Evolutionary conservation across 1,140 invertebrate genomes (phyloP), one percentile per base, ranked within the genome.

Genomic region (Campoletis sonorensis): DNA sequence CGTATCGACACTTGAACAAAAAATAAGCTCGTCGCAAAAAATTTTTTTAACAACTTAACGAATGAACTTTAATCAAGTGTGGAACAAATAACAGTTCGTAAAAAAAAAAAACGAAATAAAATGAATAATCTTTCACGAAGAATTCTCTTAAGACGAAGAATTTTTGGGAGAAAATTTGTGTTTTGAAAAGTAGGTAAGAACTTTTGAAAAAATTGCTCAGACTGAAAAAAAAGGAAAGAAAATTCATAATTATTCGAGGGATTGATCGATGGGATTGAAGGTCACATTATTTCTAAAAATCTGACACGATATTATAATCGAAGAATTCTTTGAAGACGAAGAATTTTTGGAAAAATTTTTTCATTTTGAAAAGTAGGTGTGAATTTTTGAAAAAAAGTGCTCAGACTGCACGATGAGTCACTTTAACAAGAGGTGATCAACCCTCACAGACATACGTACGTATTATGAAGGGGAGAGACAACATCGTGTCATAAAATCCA

Each of bases 1-100:
- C 3, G 1, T 27, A 71, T 49, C 79, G 27, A 54, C 21, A 61
- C 40, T 37, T 10, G 4, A 23, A 37, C 72, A 40, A 64, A 77
- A 77, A 37, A 77, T 64, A 77, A 54, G 75, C 75, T 54, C 64
- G 75, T 64, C 75, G 15, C 75, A 16, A 77, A 61, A 77, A 37
- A 77, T 10, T 10, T 45, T n/a, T 1, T 45, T 45, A 11, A 45
- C 40, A 13, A 45, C 30, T 33, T 33, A 4, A 45, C 40, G 40
- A 45, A 45, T 45, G 2, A 45, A 45, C 11, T 3, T 45, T 8
- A 45, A 45, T 8, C 1, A 45, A 45, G 13, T 45, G 8, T 5
- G 1, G 40, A 13, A 45, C 5, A 37, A 4, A 37, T 37, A 37
- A 37, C 10, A 4, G 37, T 54, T 54, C 51, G 51, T 7, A 54